A percentile compares a stretch with the other conserved stretches of the same genome.
Evolutionary conservation across 2,113 vertebrate genomes (phyloP).

Genomic region (Pseudorectes ferrugineus): DNA sequence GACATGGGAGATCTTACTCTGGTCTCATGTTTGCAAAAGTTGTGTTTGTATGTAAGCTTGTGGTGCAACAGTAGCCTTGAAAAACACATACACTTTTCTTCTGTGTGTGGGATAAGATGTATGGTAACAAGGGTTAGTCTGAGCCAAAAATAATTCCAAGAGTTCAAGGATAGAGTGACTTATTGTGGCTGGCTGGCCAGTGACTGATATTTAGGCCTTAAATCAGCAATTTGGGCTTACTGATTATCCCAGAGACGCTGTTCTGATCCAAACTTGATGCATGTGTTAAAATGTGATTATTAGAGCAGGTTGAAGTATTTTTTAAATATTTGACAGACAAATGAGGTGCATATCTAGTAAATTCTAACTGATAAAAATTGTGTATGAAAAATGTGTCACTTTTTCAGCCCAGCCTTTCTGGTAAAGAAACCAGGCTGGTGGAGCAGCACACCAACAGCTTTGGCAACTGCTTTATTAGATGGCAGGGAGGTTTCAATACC

Average conservation of each 20-base stretch:
- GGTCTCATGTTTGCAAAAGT: conserved; percentile 24
- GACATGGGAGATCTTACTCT: background rate
- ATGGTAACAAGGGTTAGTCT: conserved; percentile 20
- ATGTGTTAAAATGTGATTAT: conserved; percentile 45
- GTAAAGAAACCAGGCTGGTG: conserved; percentile 33
- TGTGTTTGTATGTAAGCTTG: conserved; percentile 26
- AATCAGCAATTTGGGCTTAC: conserved; percentile 54
- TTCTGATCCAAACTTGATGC: conserved; percentile 56
- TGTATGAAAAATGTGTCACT: conserved; percentile 20
- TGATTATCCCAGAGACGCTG: conserved; percentile 49
- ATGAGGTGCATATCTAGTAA: conserved; percentile 27
- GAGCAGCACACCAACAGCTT: conserved; percentile 37
- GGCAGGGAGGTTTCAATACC: background rate
- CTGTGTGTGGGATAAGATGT: conserved; percentile 21
- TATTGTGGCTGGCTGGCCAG: conserved; percentile 55
- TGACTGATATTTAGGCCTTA: conserved; percentile 57
- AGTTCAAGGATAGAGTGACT: conserved; percentile 33
- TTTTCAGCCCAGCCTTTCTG: conserved; percentile 33
- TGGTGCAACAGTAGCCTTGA: conserved; percentile 34
- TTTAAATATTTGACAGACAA: conserved; percentile 33
- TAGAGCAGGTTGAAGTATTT: conserved; percentile 53
- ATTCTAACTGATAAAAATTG: conserved; percentile 13
- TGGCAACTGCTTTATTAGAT: conserved; percentile 18
- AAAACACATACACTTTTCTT: conserved; percentile 36
- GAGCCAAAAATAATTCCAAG: conserved; percentile 43